Evolutionary conservation across 2,113 vertebrate species (phyloP).

Genomic region (Rhea pennata): DNA sequence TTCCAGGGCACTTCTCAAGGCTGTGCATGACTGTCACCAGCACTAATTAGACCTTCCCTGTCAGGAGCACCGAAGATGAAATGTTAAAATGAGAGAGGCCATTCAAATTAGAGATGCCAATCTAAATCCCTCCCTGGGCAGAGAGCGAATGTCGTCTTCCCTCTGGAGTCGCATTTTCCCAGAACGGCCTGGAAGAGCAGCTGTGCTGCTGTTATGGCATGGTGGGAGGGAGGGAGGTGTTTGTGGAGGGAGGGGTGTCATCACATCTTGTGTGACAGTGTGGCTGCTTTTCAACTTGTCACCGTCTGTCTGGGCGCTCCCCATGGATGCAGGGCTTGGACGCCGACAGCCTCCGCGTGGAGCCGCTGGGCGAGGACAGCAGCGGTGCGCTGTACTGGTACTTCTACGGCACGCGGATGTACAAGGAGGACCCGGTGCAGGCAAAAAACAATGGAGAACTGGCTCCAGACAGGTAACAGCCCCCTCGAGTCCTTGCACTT

Average conservation of each 20-base stretch:
- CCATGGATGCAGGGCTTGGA: constrained; percentile 87
- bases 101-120: constrained; percentile 71
- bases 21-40: constrained; percentile 39
- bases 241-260: constrained; percentile 15
- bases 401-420: constrained; percentile 96
- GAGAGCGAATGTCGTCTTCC: neutral
- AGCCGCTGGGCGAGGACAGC: constrained; percentile 93
- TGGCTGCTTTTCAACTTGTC: constrained; percentile 57
- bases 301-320: constrained; percentile 20
- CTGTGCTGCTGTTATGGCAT: constrained; percentile 53
- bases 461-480: constrained; percentile 78
- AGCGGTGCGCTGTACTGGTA: constrained; percentile 97
- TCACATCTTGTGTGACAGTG: constrained; percentile 55
- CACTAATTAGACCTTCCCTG: constrained; percentile 67
- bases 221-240: constrained; percentile 36
- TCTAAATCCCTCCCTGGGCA: constrained; percentile 55
- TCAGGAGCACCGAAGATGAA: constrained; percentile 61
- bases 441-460: constrained; percentile 74
- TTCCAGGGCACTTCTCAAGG: constrained; percentile 3
- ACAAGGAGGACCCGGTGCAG: constrained; percentile 90
- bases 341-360: constrained; percentile 94
- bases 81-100: constrained; percentile 53
- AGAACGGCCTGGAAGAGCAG: constrained; percentile 18
- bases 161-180: constrained; percentile 64
- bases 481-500: fast-evolving